Conservation (phyloP, 2,797 vertebrate species). For the Peromyscus melanophrys region DNA sequence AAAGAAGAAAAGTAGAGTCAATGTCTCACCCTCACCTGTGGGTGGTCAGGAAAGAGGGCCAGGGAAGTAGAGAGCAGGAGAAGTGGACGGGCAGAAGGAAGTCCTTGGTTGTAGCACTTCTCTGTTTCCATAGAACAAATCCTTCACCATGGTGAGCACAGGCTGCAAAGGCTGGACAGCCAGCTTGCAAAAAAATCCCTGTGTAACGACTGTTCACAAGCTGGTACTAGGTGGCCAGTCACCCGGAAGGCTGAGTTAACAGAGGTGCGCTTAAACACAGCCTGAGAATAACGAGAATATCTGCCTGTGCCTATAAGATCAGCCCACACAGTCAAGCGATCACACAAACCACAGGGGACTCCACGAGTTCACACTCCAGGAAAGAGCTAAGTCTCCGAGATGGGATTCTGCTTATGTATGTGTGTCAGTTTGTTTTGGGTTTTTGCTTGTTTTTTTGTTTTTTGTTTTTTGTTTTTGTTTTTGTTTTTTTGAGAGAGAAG, state of each 20-base stretch:
- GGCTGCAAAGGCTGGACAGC: too few species aligned
- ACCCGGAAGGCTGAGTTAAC: neutral
- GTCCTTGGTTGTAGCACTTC: neutral
- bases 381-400: neutral
- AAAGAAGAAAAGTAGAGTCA: neutral
- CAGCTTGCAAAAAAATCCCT: neutral
- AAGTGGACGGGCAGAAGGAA: neutral
- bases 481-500: neutral
- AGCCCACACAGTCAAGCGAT: neutral
- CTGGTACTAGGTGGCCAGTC: neutral
- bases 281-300: neutral
- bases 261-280: neutral
- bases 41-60: neutral
- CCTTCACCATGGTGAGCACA: neutral
- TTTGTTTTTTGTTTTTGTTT: too few species aligned
- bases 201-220: neutral
- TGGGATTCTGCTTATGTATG: neutral
- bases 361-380: neutral
- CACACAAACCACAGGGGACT: neutral
- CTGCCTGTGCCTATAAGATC: neutral
- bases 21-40: fast-evolving
- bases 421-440: neutral
- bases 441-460: neutral
- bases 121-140: neutral
- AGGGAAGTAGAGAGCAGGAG: neutral